These are phyloP conservation scores for Paramuricea clavata DNA, from an alignment of 92 coral and sea anemone genomes.

Conservation along the genomic window DNA sequence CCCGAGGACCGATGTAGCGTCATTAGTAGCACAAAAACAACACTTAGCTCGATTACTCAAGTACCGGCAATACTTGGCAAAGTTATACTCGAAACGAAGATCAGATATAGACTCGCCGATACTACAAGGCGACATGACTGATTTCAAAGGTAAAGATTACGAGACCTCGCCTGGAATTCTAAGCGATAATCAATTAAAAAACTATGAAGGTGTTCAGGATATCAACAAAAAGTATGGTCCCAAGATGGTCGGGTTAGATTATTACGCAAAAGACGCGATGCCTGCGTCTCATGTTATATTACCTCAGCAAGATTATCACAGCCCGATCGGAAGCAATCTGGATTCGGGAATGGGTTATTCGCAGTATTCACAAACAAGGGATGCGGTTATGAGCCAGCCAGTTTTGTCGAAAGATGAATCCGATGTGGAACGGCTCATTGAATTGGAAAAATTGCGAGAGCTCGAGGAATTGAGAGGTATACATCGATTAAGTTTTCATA, in stretches of 20 bases:
- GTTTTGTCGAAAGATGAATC: neutral
- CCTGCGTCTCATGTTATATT: neutral
- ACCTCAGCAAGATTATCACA: constrained; percentile 24
- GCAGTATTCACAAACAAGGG: neutral
- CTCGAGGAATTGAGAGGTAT: constrained; percentile 45
- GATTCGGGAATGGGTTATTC: neutral
- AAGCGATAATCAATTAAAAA: neutral
- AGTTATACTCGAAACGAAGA: constrained; percentile 11
- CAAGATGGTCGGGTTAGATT: constrained; percentile 10
- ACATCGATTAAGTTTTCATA: too few relatives aligned
- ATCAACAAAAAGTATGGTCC: constrained; percentile 23
- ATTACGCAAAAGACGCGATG: neutral
- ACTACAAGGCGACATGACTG: neutral
- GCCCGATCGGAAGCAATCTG: neutral
- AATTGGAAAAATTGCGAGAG: constrained; percentile 13
- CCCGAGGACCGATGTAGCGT: neutral
- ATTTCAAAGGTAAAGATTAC: neutral
- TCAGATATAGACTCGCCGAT: constrained; percentile 37
- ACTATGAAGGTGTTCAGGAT: neutral
- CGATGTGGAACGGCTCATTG: constrained; percentile 6
- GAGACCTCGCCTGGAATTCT: neutral
- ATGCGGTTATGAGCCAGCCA: neutral
- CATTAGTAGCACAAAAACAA: constrained; percentile 6
- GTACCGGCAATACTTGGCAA: neutral
- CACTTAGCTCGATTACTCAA: neutral